Base-by-base conservation (phyloP, 2,888 invertebrate species). In the Arge pagana region DNA sequence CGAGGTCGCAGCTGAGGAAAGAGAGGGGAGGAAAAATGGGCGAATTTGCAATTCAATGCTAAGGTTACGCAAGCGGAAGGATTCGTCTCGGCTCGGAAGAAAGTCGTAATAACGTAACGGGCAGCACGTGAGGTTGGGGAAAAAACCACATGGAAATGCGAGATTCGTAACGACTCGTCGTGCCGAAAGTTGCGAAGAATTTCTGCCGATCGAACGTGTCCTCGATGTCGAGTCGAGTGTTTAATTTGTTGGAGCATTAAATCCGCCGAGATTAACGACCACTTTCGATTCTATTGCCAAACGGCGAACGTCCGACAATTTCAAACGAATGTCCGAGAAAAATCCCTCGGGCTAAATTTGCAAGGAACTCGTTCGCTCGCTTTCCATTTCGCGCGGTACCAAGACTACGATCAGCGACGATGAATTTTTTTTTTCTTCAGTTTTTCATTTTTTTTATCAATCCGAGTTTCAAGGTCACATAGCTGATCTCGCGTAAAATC, bases 261-360 rank as follows among this genome's bases (percentile, higher is more conserved):
- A 33, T 40, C 8, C 21, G 11, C 7, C 30, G 33, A 45, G 19
- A 45, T 21, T 15, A 43, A 43, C 18, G 11, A 21, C 8, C 42
- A 24, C 16, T 42, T 42, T 30, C 42, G 26, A 40, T 40, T 40
- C 26, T 26, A 18, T 42, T 42, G 19, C 42, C 30, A 42, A 42
- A 30, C 23, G 13, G 6, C 39, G 39, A 26, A 26, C n/a, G n/a
- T n/a, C n/a, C n/a, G n/a, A n/a, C n/a, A n/a, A n/a, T n/a, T n/a
- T n/a, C n/a, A n/a, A n/a, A n/a, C n/a, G n/a, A n/a, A n/a, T n/a
- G n/a, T n/a, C n/a, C n/a, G n/a, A n/a, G n/a, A n/a, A n/a, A n/a
- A n/a, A n/a, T n/a, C n/a, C n/a, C n/a, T n/a, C n/a, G n/a, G n/a
- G n/a, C n/a, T n/a, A n/a, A n/a, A n/a, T n/a, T n/a, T n/a, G n/a